These are phyloP conservation scores for Limnodromus scolopaceus DNA, from an alignment of 2,797 vertebrate genomes.

Conservation along the genomic window DNA sequence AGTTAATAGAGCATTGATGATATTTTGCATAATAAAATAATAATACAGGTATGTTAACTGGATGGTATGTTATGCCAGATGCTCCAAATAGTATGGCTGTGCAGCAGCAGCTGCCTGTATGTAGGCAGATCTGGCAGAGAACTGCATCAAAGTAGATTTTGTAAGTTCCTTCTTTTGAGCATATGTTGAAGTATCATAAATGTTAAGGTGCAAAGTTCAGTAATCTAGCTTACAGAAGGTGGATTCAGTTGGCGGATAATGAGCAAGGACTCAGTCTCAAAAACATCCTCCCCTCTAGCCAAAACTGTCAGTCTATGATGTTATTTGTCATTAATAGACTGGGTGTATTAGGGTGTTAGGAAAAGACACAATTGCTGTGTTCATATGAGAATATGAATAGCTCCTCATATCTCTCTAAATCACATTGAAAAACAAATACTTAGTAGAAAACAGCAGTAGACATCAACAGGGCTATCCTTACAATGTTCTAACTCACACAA, in stretches of 20 bases:
- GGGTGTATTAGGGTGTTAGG: background rate
- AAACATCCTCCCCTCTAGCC: background rate
- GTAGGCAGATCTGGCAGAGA: background rate
- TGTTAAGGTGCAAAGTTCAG: background rate
- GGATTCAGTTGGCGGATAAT: background rate
- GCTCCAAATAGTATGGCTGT: background rate
- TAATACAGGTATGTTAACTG: background rate
- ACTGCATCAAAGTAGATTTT: background rate
- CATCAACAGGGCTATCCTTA: background rate
- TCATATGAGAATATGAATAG: background rate
- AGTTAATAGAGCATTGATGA: background rate
- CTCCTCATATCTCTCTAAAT: background rate
- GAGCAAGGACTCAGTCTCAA: background rate
- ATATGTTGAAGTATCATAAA: background rate
- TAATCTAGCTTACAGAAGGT: background rate
- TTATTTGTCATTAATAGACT: background rate
- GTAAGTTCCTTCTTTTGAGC: background rate
- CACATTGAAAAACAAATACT: background rate
- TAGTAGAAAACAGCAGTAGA: background rate
- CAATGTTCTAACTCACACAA: background rate
- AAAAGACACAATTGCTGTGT: background rate
- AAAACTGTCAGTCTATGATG: background rate
- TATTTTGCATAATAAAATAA: background rate
- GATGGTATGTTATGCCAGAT: background rate
- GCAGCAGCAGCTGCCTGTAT: background rate